Percentiles rank a stretch among this genome's conserved stretches.
Evolutionary conservation across 2,797 vertebrate genomes (phyloP).

Genomic region (Lagocephalus sceleratus): DNA sequence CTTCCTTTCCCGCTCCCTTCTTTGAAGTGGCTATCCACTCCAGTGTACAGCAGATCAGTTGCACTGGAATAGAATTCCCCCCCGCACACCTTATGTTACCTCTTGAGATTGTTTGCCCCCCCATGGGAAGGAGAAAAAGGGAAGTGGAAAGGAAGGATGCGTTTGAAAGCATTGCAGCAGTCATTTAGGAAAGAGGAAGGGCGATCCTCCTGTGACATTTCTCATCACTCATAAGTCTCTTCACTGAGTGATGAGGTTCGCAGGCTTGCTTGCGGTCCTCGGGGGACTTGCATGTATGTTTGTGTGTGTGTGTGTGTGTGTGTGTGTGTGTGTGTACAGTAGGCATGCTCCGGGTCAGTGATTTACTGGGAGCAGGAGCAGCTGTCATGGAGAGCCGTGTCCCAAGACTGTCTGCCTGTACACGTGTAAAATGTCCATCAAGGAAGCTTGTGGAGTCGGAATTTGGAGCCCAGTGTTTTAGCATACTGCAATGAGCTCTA

Average conservation of each 20-base stretch:
- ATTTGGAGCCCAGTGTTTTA: slow-evolving; percentile 5
- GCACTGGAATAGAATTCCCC: slow-evolving; percentile 26
- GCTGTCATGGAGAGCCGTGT: slow-evolving; percentile 41
- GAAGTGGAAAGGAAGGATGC: slow-evolving; percentile 61
- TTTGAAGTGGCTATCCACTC: slow-evolving; percentile 41
- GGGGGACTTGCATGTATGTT: slow-evolving; percentile 35
- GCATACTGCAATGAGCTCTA: slow-evolving; percentile 1
- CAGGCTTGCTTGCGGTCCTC: slow-evolving; percentile 53
- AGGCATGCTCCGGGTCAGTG: slow-evolving; percentile 56
- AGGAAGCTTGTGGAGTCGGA: slow-evolving; percentile 17
- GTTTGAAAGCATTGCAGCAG: slow-evolving; percentile 48
- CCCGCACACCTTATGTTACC: slow-evolving; percentile 24
- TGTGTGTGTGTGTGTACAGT: slow-evolving; percentile 57
- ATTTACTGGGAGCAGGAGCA: slow-evolving; percentile 53
- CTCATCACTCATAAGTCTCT: slow-evolving; percentile 43
- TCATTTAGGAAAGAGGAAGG: slow-evolving; percentile 52
- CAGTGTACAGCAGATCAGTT: slow-evolving; percentile 8
- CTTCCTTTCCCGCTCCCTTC: slow-evolving; percentile 10
- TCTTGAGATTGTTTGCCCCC: slow-evolving; percentile 49
- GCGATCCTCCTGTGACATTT: slow-evolving; percentile 50
- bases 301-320: slow-evolving; percentile 43
- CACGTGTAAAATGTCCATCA: slow-evolving; percentile 31
- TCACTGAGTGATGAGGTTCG: slow-evolving; percentile 66
- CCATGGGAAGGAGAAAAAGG: slow-evolving; percentile 36
- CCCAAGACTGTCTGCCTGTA: slow-evolving; percentile 47